Percentiles rank a stretch among this genome's conserved stretches.
These are phyloP conservation scores for Helicoverpa armigera DNA, from an alignment of 1,140 invertebrate species.

Conservation along the genomic window DNA sequence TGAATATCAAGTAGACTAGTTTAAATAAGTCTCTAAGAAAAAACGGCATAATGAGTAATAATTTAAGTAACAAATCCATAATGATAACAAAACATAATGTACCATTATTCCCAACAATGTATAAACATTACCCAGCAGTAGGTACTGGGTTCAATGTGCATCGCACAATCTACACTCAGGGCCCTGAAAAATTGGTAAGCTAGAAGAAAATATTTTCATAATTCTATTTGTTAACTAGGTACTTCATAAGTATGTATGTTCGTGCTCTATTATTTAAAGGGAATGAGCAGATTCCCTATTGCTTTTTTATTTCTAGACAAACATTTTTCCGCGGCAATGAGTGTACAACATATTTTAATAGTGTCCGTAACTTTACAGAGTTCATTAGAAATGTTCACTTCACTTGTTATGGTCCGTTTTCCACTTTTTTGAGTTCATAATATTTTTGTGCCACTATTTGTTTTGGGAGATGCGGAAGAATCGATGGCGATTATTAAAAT, in stretches of 20 bases:
- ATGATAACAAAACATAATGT: constrained; percentile 43
- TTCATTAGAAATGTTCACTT: constrained; percentile 47
- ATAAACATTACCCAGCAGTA: constrained; percentile 22
- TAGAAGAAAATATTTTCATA: constrained; percentile 18
- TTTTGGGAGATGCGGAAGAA: neutral
- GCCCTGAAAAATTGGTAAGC: constrained; percentile 30
- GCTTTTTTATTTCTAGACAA: constrained; percentile 30
- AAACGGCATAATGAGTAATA: constrained; percentile 33
- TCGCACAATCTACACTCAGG: constrained; percentile 25
- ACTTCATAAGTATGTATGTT: constrained; percentile 35
- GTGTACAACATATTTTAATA: constrained; percentile 28
- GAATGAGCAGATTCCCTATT: constrained; percentile 35
- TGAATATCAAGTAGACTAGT: constrained; percentile 25
- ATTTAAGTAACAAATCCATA: constrained; percentile 47
- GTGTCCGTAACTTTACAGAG: constrained; percentile 37
- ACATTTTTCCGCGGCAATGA: neutral
- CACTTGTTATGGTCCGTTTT: constrained; percentile 60
- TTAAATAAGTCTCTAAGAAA: constrained; percentile 23
- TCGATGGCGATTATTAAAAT: no score
- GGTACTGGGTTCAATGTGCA: constrained; percentile 9
- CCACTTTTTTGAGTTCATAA: constrained; percentile 52
- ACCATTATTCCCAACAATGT: constrained; percentile 39
- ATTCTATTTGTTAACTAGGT: constrained; percentile 6
- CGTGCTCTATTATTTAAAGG: constrained; percentile 35
- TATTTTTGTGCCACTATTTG: constrained; percentile 34